These are phyloP conservation scores for Aramus guarauna DNA, from an alignment of 2,113 vertebrate species.

Conservation along the genomic window DNA sequence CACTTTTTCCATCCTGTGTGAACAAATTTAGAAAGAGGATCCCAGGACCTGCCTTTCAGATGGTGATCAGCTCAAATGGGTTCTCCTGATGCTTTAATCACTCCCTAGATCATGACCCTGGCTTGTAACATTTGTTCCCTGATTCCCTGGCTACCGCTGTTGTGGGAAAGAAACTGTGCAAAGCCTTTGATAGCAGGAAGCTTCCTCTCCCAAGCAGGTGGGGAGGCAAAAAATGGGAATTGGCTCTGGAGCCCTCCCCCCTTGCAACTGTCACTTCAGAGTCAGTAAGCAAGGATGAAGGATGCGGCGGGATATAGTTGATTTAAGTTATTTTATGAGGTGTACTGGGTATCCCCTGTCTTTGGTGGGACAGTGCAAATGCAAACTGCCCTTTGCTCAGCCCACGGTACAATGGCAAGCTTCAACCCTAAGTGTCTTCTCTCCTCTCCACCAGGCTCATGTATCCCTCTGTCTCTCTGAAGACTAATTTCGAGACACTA, in stretches of 20 bases:
- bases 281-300: background rate
- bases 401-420: background rate
- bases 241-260: background rate
- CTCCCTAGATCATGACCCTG: background rate
- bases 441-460: background rate
- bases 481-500: background rate
- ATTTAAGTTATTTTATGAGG: background rate
- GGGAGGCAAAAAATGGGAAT: background rate
- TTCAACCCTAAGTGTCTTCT: background rate
- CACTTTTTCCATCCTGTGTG: conserved; percentile 33
- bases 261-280: background rate
- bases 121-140: conserved; percentile 7
- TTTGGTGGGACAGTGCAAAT: background rate
- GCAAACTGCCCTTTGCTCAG: background rate
- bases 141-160: background rate
- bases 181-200: conserved; percentile 34
- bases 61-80: background rate
- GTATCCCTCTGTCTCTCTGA: background rate
- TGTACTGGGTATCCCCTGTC: background rate
- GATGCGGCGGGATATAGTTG: background rate
- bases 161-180: background rate
- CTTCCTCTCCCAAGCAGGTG: background rate
- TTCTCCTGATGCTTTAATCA: background rate
- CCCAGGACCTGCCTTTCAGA: background rate
- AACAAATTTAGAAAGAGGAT: conserved; percentile 40